Base-by-base conservation (phyloP, 2,113 vertebrate genomes). In the Oceanites oceanicus region DNA sequence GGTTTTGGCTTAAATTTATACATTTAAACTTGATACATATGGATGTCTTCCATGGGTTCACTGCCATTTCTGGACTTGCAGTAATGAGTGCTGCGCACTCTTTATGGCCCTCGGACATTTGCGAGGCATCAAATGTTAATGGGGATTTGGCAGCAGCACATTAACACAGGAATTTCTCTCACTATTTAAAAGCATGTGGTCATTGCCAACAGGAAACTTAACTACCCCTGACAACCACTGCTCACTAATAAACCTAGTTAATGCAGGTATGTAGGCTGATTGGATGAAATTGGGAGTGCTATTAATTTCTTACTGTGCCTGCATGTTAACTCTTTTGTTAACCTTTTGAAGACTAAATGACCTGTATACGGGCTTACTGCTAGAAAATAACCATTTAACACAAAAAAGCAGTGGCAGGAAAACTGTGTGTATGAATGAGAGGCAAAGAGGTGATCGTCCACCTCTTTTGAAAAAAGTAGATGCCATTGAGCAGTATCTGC, bases 81-180 rank as follows among this genome's bases (percentile, higher is more conserved):
- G 2, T 45, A 44, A 30, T 59, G 26, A 67, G 19, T 16, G 29
- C 15, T 74, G 10, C 0, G 0, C 13, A 29, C 7, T 13, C 7
- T 40, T 93, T 55, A 50, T 52, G 29, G 27, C n/a, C 38, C 20
- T 65, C 4, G 3, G 52, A 77, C 10, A 16, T 73, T 79, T 75
- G 49, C 30, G 76, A 81, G 66, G 44, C 56, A 63, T 86, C 29
- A 32, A 16, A 79, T 59, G 7, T 90, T 94, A 67, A 59, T 61
- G 29, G 45, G 27, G 22, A 72, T 80, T 88, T 94, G 45, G 26
- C 12, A 76, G 71, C 25, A 65, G 27, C 16, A 15, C 45, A 25
- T 55, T 56, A 88, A 61, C 14, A 47, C 6, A 40, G 30, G 27
- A 56, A 53, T 65, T 92, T 89, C 44, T 76, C 59, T 65, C 56